Percentiles rank a stretch among this genome's conserved stretches.
Conservation (phyloP, 2,888 invertebrate species). For the Laspeyria flexula region DNA sequence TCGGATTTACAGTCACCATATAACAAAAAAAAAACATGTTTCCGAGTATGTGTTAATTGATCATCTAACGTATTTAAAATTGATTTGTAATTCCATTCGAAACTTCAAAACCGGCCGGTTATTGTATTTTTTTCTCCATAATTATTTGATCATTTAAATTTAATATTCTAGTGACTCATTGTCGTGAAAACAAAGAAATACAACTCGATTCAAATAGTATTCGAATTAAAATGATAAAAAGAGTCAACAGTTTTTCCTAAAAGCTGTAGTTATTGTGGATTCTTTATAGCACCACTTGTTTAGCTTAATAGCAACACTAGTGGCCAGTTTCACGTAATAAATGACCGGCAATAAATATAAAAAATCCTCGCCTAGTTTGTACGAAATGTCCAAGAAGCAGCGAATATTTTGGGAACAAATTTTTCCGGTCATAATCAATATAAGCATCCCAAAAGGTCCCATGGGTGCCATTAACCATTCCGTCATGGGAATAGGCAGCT, state of each 20-base stretch:
- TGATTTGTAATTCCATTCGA: no score
- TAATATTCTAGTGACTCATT: no score
- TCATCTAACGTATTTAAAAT: no score
- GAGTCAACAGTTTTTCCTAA: not conserved
- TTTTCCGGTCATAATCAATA: slow-evolving; percentile 1
- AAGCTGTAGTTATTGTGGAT: not conserved
- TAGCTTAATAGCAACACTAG: not conserved
- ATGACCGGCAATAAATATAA: not conserved
- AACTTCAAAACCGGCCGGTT: no score
- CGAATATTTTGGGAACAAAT: not conserved
- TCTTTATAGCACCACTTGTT: not conserved
- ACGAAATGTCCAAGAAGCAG: not conserved
- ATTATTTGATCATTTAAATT: no score
- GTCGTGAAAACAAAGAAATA: no score
- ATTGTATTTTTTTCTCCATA: no score
- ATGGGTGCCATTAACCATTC: slow-evolving; percentile 3
- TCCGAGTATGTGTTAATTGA: no score
- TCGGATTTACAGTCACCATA: no score
- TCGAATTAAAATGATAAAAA: no score
- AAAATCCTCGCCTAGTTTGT: not conserved
- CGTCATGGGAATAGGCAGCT: not conserved
- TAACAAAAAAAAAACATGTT: no score
- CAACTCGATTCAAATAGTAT: no score
- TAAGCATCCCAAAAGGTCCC: slow-evolving; percentile 2
- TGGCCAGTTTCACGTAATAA: not conserved